These are phyloP conservation scores for Macaria notata DNA, from an alignment of 2,888 invertebrate species.

Conservation along the genomic window DNA sequence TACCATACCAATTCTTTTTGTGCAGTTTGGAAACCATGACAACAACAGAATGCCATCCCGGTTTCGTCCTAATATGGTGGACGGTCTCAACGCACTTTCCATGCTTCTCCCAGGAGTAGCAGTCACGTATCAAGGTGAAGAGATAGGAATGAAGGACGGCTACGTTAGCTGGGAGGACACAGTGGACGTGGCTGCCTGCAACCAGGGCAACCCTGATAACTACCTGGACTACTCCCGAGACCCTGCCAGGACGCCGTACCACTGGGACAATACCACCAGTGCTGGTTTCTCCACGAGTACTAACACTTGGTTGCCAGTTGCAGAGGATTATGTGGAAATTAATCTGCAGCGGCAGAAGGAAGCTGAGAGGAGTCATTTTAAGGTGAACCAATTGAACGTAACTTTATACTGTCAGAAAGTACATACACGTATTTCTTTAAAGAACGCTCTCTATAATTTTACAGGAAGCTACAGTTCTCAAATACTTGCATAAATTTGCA, in stretches of 20 bases:
- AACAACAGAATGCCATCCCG: constrained; percentile 84
- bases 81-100: constrained; percentile 86
- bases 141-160: constrained; percentile 87
- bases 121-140: constrained; percentile 92
- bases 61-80: constrained; percentile 84
- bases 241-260: constrained; percentile 85
- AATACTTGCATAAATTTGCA: too few relatives aligned
- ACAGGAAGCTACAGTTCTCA: too few relatives aligned
- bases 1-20: neutral
- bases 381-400: constrained; percentile 29
- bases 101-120: constrained; percentile 89
- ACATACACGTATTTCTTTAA: neutral
- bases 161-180: constrained; percentile 81
- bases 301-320: constrained; percentile 86
- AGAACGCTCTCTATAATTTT: too few relatives aligned
- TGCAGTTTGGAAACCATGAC: constrained; percentile 87
- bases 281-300: constrained; percentile 83
- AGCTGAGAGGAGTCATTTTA: constrained; percentile 76
- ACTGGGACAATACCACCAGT: constrained; percentile 81
- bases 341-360: constrained; percentile 82
- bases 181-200: constrained; percentile 80
- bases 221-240: constrained; percentile 81
- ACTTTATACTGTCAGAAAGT: constrained; percentile 33
- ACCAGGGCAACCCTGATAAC: constrained; percentile 75
- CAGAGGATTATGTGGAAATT: constrained; percentile 80